Evolutionary conservation across 1,140 invertebrate genomes (phyloP).

Genomic region (Neomicropteryx cornuta): DNA sequence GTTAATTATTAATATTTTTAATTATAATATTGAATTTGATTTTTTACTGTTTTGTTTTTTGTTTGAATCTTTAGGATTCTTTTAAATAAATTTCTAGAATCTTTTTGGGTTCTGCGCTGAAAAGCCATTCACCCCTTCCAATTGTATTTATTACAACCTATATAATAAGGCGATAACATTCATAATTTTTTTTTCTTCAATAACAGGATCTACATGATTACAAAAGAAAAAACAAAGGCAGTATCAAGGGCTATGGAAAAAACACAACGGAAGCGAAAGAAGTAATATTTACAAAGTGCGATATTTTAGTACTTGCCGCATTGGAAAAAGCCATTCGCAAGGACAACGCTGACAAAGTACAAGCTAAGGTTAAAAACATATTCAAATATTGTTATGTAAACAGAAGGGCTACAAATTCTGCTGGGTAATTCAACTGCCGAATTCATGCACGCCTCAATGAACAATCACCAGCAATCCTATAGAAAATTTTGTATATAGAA

Average conservation of each 20-base stretch:
- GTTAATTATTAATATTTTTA: too few relatives aligned
- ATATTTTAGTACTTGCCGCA: constrained; percentile 81
- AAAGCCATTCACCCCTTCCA: too few relatives aligned
- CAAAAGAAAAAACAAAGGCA: constrained; percentile 47
- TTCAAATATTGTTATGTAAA: too few relatives aligned
- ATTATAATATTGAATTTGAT: too few relatives aligned
- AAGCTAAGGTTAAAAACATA: constrained; percentile 61
- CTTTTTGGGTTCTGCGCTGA: too few relatives aligned
- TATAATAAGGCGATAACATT: neutral
- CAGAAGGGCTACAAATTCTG: too few relatives aligned
- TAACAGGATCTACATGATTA: constrained; percentile 40
- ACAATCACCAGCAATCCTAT: neutral
- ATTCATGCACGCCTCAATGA: too few relatives aligned
- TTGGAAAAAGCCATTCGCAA: constrained; percentile 69
- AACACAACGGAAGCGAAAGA: constrained; percentile 49
- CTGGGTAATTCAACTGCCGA: too few relatives aligned
- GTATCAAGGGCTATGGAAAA: constrained; percentile 63
- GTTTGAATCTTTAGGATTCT: too few relatives aligned
- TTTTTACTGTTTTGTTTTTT: too few relatives aligned
- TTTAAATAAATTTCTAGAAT: too few relatives aligned
- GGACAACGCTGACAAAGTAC: constrained; percentile 63
- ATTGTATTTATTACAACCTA: too few relatives aligned
- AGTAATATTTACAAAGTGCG: constrained; percentile 62
- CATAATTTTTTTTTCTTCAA: constrained; percentile 4
- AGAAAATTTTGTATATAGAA: constrained; percentile 1